Conservation (phyloP, 2,113 vertebrate genomes). For the Mionectes macconnelli region DNA sequence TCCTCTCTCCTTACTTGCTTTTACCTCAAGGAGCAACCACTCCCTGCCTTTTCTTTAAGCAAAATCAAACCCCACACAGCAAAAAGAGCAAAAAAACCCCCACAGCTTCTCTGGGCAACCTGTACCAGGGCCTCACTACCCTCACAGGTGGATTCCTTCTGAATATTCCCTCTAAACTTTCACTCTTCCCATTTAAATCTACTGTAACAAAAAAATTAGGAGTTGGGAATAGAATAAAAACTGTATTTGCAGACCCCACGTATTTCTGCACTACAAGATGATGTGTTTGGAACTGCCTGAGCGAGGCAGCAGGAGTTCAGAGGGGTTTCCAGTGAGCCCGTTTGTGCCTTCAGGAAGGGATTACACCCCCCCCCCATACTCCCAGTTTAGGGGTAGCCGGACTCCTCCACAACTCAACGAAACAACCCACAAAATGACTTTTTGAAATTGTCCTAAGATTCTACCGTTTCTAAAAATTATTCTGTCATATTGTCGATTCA, state of each 20-base stretch:
- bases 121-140: neutral
- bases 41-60: neutral
- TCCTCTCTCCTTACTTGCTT: neutral
- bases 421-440: neutral
- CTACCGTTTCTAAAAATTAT: neutral
- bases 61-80: neutral
- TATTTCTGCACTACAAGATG: rapidly evolving
- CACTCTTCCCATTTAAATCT: neutral
- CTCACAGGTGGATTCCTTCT: neutral
- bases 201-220: rapidly evolving
- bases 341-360: rapidly evolving
- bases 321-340: neutral
- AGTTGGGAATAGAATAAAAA: neutral
- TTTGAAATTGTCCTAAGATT: too few species aligned
- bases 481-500: rapidly evolving
- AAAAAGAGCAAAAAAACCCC: neutral
- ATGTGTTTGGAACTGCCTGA: rapidly evolving
- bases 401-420: rapidly evolving
- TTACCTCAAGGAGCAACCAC: neutral
- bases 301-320: rapidly evolving
- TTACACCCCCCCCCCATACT: neutral
- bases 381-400: neutral
- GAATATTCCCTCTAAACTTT: neutral
- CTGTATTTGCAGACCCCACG: rapidly evolving
- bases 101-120: neutral